Evolutionary conservation across 1,140 invertebrate species (phyloP).

Genomic region (Drosophila athabasca): DNA sequence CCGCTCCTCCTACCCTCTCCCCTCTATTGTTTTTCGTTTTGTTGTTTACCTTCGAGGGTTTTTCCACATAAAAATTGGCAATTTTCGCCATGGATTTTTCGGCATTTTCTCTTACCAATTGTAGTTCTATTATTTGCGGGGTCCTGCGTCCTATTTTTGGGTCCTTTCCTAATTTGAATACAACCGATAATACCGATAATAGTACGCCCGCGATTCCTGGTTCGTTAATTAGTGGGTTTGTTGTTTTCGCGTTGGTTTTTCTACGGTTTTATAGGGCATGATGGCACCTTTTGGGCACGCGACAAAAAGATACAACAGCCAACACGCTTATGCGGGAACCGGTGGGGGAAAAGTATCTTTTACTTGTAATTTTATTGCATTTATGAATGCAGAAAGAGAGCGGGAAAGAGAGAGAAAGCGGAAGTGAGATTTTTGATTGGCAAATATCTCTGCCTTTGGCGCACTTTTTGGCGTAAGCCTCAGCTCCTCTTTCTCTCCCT

Average conservation of each 20-base stretch:
- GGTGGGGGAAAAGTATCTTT: background rate
- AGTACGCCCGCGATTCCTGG: conserved; percentile 68
- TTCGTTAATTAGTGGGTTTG: conserved; percentile 73
- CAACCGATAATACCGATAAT: conserved; percentile 45
- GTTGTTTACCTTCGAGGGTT: conserved; percentile 38
- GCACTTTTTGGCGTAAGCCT: too few relatives aligned
- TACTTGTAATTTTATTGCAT: background rate
- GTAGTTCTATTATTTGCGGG: conserved; percentile 26
- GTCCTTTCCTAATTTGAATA: conserved; percentile 64
- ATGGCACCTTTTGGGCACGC: conserved; percentile 41
- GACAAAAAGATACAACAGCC: conserved; percentile 41
- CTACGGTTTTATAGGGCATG: conserved; percentile 30
- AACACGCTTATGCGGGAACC: conserved; percentile 23
- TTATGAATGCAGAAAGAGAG: too few relatives aligned
- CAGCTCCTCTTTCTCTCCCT: too few relatives aligned
- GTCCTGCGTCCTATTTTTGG: conserved; percentile 30
- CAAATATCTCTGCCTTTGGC: too few relatives aligned
- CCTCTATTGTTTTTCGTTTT: background rate
- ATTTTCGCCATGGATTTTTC: conserved; percentile 38
- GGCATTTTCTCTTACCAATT: background rate
- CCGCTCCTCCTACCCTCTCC: background rate
- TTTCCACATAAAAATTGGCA: conserved; percentile 56
- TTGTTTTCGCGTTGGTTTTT: conserved; percentile 58
- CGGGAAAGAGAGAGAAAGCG: too few relatives aligned
- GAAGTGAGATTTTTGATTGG: too few relatives aligned